phyloP scores from a whole-genome alignment of 2,797 vertebrate species.

The Betta splendens region DNA sequence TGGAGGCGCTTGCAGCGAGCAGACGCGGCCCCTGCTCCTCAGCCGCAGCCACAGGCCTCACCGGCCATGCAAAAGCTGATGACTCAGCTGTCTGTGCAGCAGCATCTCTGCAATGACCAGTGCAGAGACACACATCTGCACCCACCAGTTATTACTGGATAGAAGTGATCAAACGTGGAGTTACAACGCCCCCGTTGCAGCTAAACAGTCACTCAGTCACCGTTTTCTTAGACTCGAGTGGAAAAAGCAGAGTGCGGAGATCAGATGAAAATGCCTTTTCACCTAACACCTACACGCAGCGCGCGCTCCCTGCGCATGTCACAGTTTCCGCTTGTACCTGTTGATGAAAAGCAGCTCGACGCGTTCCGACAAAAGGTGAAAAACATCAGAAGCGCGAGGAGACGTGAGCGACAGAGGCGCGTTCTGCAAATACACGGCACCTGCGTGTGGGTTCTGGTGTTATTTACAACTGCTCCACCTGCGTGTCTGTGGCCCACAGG shows the following conservation, averaged over 20 bases:
- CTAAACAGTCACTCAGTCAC: no score
- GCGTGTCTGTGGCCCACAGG: neutral
- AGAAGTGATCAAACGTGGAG: no score
- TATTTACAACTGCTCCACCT: neutral
- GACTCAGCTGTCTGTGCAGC: constrained; percentile 30
- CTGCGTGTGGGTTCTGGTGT: neutral
- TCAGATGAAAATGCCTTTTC: constrained; percentile 6
- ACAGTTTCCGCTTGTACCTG: constrained; percentile 26
- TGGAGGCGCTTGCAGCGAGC: neutral
- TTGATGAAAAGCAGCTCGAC: constrained; percentile 15
- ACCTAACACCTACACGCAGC: constrained; percentile 1
- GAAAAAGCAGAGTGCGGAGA: constrained; percentile 22
- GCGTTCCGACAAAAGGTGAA: neutral
- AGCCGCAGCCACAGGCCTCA: constrained; percentile 18
- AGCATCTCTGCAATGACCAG: no score
- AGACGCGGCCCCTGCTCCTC: no score
- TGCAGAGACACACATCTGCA: no score
- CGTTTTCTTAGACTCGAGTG: neutral
- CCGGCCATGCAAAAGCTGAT: constrained; percentile 14
- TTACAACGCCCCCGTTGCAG: no score
- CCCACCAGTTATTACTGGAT: neutral
- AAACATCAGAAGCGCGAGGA: constrained; percentile 1
- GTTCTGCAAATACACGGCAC: constrained; percentile 3
- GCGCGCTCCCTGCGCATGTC: constrained; percentile 2
- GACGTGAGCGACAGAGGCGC: neutral